Conservation (phyloP, 1,140 invertebrate genomes). For the Euura saliciscinereae region DNA sequence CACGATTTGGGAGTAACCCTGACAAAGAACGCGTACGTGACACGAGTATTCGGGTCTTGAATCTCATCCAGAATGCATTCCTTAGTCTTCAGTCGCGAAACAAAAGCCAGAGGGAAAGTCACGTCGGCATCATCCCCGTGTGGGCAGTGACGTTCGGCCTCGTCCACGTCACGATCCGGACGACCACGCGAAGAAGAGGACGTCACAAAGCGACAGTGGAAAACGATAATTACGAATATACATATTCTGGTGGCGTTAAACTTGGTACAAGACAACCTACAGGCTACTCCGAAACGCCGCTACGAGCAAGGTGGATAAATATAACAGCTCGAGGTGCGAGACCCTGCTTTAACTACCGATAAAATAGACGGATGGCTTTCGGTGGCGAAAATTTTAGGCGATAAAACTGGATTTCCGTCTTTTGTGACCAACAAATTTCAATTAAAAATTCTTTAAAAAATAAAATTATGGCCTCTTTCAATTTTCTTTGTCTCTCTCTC, state of each 20-base stretch:
- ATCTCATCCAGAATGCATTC: conserved; percentile 7
- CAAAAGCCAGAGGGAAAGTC: neutral
- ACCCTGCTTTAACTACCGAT: conserved; percentile 2
- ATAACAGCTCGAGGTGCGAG: neutral
- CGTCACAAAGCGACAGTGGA: neutral
- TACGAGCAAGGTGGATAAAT: neutral
- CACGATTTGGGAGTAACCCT: neutral
- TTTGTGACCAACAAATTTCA: too few relatives aligned
- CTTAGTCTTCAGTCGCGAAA: neutral
- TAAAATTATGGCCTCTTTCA: too few relatives aligned
- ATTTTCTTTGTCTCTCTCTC: too few relatives aligned
- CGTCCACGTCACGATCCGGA: neutral
- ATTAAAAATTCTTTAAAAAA: too few relatives aligned
- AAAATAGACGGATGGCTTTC: neutral
- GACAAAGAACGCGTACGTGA: neutral
- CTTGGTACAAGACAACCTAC: neutral
- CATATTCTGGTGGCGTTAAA: neutral
- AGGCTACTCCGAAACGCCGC: neutral
- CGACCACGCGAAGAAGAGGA: neutral
- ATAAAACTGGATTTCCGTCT: too few relatives aligned
- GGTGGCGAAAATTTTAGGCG: neutral
- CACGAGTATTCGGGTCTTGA: neutral
- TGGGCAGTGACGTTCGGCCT: neutral
- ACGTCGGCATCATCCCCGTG: neutral
- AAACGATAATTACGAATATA: neutral